Percentiles rank a stretch among this genome's conserved stretches.
phyloP scores from a whole-genome alignment of 2,888 invertebrate species.

The Andrena fulva region DNA sequence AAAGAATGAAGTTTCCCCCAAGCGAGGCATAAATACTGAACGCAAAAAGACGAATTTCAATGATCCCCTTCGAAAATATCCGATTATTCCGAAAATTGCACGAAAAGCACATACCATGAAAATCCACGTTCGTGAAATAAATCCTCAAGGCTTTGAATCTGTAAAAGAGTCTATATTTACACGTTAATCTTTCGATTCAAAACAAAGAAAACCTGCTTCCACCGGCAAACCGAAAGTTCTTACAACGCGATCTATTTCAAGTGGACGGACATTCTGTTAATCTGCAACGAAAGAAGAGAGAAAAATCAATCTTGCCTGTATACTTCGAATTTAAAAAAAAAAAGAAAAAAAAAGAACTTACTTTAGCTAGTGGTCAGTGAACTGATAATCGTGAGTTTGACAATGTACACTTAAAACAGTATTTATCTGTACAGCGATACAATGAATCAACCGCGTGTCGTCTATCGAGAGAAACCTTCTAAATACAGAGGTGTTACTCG shows the following conservation, averaged over 20 bases:
- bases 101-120: slow-evolving; percentile 5
- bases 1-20: not conserved
- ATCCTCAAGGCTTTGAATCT: slow-evolving; percentile 21
- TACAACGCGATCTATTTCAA: slow-evolving; percentile 47
- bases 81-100: slow-evolving; percentile 10
- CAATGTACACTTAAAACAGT: slow-evolving; percentile 53
- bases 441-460: slow-evolving; percentile 37
- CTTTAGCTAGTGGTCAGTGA: slow-evolving; percentile 48
- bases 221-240: slow-evolving; percentile 35
- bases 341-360: slow-evolving; percentile 34
- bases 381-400: slow-evolving; percentile 53
- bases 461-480: slow-evolving; percentile 27
- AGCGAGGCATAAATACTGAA: slow-evolving; percentile 40
- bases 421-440: slow-evolving; percentile 47
- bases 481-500: slow-evolving; percentile 18
- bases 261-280: slow-evolving; percentile 57
- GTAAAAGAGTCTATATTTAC: slow-evolving; percentile 52
- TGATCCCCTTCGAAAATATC: not conserved
- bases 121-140: slow-evolving; percentile 38
- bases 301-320: not conserved
- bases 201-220: slow-evolving; percentile 13
- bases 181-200: slow-evolving; percentile 34
- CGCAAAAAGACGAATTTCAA: not conserved
- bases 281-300: slow-evolving; percentile 39
- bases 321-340: slow-evolving; percentile 28